Evolutionary conservation across 2,888 invertebrate species (phyloP).

Genomic region (Opisthograptis luteolata): DNA sequence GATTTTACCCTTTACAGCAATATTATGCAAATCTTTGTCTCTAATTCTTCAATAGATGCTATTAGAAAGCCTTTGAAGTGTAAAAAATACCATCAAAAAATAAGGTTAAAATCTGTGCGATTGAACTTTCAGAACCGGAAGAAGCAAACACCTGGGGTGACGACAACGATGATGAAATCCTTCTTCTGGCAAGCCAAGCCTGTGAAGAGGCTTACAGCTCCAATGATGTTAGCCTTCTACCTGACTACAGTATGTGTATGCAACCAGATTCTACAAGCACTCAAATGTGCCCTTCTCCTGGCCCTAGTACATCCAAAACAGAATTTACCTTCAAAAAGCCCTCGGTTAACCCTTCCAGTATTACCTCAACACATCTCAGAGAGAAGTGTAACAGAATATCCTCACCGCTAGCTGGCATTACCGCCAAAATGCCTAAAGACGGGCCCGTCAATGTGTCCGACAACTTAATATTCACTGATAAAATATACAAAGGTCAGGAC

Average conservation of each 20-base stretch:
- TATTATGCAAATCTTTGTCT: no score
- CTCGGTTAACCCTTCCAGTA: constrained; percentile 42
- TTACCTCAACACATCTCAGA: constrained; percentile 60
- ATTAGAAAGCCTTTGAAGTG: no score
- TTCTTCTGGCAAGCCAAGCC: constrained; percentile 76
- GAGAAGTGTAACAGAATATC: constrained; percentile 69
- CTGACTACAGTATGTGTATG: constrained; percentile 71
- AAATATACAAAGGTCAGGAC: constrained; percentile 61
- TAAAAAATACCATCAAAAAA: no score
- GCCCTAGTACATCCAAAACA: constrained; percentile 60
- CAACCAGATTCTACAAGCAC: constrained; percentile 72
- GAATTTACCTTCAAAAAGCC: constrained; percentile 70
- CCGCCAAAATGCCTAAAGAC: constrained; percentile 50
- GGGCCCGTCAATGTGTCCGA: constrained; percentile 48
- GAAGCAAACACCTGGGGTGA: constrained; percentile 70
- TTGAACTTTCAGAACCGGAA: constrained; percentile 34
- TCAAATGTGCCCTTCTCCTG: constrained; percentile 48
- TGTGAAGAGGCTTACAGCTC: constrained; percentile 67
- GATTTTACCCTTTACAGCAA: background rate
- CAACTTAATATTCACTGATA: constrained; percentile 64
- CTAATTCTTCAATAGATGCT: no score
- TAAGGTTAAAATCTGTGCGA: background rate
- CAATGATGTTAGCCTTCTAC: constrained; percentile 53
- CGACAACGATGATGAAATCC: constrained; percentile 76
- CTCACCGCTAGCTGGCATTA: constrained; percentile 70